Conservation (phyloP, 2,888 invertebrate species). For the Pheosia tremula region DNA sequence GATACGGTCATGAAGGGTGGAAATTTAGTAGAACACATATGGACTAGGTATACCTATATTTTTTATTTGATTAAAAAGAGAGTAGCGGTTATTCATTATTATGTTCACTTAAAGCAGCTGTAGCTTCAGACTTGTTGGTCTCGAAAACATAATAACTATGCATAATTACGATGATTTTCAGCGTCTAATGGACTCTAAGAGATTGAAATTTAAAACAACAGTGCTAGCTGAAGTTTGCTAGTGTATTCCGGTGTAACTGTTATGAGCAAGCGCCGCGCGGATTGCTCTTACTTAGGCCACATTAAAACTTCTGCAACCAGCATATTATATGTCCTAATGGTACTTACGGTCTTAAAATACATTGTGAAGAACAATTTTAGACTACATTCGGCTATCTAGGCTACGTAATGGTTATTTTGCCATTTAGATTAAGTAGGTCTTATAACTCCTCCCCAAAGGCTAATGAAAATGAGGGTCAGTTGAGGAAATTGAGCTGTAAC, state of each 20-base stretch:
- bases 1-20: neutral
- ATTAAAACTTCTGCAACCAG: slow-evolving; percentile 35
- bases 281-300: slow-evolving; percentile 25
- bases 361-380: neutral
- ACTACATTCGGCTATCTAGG: neutral
- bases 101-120: too few species aligned
- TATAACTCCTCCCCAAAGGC: too few species aligned
- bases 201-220: slow-evolving; percentile 50
- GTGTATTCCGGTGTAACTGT: slow-evolving; percentile 33
- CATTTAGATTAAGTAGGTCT: neutral
- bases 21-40: neutral
- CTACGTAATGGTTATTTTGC: slow-evolving; percentile 14
- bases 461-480: slow-evolving; percentile 1
- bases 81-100: too few species aligned
- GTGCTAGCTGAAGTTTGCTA: slow-evolving; percentile 38
- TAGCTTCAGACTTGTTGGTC: too few species aligned
- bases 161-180: neutral
- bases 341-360: slow-evolving; percentile 8
- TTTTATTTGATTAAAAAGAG: too few species aligned
- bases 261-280: slow-evolving; percentile 35
- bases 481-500: neutral
- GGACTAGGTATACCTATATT: too few species aligned
- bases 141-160: too few species aligned
- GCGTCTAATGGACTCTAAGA: too few species aligned
- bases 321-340: slow-evolving; percentile 25